phyloP scores from a whole-genome alignment of 2,113 vertebrate genomes.

The Ptychochromis oligacanthus region DNA sequence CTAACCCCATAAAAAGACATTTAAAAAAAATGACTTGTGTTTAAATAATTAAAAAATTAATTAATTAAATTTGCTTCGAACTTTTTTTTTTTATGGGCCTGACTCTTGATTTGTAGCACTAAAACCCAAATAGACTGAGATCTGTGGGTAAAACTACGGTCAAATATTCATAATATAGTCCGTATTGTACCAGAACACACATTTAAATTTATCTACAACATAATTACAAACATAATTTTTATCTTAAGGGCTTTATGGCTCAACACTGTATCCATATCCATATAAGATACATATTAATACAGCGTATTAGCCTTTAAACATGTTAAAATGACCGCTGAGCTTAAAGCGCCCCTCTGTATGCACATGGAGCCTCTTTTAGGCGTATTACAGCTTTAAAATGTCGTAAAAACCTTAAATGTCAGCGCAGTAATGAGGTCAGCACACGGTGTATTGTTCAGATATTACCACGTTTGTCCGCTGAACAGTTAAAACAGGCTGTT shows the following conservation, averaged over 20 bases:
- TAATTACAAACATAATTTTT: neutral
- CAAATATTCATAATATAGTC: neutral
- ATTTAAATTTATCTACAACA: too few species aligned
- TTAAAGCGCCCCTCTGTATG: neutral
- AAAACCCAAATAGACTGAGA: neutral
- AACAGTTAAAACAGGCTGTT: neutral
- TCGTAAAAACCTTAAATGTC: neutral
- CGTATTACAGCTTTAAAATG: slow-evolving; percentile 6
- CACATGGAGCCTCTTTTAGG: neutral
- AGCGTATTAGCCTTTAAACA: neutral
- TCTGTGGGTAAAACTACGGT: neutral
- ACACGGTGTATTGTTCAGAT: neutral
- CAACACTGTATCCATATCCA: neutral
- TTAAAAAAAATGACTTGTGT: neutral
- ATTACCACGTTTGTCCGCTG: neutral
- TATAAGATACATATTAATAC: neutral
- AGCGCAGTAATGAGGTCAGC: neutral
- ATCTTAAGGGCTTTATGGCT: fast-evolving
- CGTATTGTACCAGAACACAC: neutral
- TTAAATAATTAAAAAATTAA: neutral
- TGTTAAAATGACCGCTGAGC: neutral
- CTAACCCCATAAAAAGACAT: neutral
- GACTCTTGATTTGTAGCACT: neutral
- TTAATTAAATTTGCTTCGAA: neutral
- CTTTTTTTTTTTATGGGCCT: neutral